phyloP scores from a whole-genome alignment of 2,113 vertebrate species.

The Petrocephalus zakoni region DNA sequence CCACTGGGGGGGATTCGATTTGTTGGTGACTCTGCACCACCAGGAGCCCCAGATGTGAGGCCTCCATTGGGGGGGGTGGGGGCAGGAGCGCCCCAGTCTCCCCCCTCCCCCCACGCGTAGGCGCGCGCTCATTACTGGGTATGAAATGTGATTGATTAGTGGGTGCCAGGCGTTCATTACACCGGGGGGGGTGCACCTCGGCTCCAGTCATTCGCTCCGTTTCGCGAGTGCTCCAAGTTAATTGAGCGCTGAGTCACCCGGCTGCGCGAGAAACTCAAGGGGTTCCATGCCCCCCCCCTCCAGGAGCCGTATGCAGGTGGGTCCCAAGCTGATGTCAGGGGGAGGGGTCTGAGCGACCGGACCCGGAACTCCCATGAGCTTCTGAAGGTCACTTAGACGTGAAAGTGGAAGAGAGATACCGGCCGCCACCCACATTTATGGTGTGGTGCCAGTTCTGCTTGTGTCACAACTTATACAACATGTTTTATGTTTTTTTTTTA shows the following conservation, averaged over 20 bases:
- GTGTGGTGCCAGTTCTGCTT: neutral
- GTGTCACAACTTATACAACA: neutral
- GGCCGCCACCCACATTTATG: neutral
- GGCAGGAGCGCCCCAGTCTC: neutral
- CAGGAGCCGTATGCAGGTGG: neutral
- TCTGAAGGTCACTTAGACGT: conserved; percentile 3
- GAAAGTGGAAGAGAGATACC: neutral
- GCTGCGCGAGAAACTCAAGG: conserved; percentile 26
- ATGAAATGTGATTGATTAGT: conserved; percentile 68
- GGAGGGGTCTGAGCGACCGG: neutral
- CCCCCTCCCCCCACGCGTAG: neutral
- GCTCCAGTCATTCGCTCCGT: conserved; percentile 35
- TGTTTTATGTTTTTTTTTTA: neutral
- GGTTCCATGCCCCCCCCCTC: conserved; percentile 19
- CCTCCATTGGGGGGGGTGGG: neutral
- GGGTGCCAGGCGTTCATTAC: conserved; percentile 46
- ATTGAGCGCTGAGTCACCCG: conserved; percentile 43
- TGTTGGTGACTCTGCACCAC: neutral
- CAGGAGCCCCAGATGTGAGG: neutral
- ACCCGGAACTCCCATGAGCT: neutral
- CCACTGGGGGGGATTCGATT: neutral
- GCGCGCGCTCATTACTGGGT: conserved; percentile 54
- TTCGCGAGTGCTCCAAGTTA: conserved; percentile 38
- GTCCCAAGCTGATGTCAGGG: neutral
- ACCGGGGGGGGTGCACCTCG: conserved; percentile 31